Percentiles rank a stretch among this genome's conserved stretches.
Evolutionary conservation across 2,888 invertebrate species (phyloP).

Genomic region (Drosophila phalerata): DNA sequence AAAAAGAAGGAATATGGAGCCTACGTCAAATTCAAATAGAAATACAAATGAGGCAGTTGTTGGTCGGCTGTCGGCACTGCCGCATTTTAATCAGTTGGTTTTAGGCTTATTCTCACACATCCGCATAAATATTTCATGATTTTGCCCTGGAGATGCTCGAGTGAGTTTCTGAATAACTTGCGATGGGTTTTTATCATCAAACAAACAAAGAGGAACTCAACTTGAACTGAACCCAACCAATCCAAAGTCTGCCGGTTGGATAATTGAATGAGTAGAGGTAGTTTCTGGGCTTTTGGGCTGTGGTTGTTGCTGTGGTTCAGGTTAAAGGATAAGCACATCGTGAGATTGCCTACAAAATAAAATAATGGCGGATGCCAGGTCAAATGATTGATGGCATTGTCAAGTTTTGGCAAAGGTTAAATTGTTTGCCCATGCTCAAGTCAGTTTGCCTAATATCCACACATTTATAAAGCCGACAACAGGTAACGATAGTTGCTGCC

Average conservation of each 20-base stretch:
- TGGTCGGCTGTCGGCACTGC: slow-evolving; percentile 40
- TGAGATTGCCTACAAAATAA: slow-evolving; percentile 72
- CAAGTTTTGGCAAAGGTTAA: slow-evolving; percentile 64
- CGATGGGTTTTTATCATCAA: slow-evolving; percentile 49
- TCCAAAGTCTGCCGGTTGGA: slow-evolving; percentile 38
- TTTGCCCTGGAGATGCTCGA: slow-evolving; percentile 62
- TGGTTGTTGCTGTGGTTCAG: slow-evolving; percentile 16
- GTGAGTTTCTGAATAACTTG: slow-evolving; percentile 72
- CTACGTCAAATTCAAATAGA: slow-evolving; percentile 32
- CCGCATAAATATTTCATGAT: slow-evolving; percentile 74
- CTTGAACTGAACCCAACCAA: slow-evolving; percentile 6
- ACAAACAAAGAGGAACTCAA: slow-evolving; percentile 40
- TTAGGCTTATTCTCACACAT: slow-evolving; percentile 43
- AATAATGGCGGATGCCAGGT: slow-evolving; percentile 55
- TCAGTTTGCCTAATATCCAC: slow-evolving; percentile 25
- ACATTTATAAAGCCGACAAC: slow-evolving; percentile 60
- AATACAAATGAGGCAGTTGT: slow-evolving; percentile 61
- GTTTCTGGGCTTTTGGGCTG: slow-evolving; percentile 22
- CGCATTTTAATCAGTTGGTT: slow-evolving; percentile 68
- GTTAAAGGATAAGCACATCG: slow-evolving; percentile 59
- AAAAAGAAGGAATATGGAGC: slow-evolving; percentile 9
- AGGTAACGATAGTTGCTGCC: slow-evolving; percentile 40
- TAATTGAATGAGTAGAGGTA: slow-evolving; percentile 66
- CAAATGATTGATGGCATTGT: slow-evolving; percentile 59
- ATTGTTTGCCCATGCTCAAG: slow-evolving; percentile 51